A percentile compares a stretch with the other conserved stretches of the same genome.
Conservation (phyloP, 1,140 invertebrate genomes). For the Colletes gigas region DNA sequence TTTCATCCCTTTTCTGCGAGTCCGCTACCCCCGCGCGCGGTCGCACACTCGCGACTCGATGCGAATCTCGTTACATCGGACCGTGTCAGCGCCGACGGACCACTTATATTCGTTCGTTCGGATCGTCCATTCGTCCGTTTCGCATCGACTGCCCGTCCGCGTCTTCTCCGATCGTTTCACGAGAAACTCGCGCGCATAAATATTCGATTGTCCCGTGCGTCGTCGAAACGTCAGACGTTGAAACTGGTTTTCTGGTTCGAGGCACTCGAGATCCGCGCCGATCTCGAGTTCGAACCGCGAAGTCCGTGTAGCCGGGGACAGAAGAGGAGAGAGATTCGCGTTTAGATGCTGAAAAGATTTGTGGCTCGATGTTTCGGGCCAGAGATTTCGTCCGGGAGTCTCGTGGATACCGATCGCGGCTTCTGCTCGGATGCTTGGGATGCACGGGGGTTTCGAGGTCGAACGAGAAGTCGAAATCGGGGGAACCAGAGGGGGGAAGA, state of each 20-base stretch:
- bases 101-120: conserved; percentile 7
- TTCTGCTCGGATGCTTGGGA: not conserved
- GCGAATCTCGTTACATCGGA: conserved; percentile 13
- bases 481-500: conserved; percentile 1
- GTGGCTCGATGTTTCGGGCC: no score
- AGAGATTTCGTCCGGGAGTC: no score
- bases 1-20: conserved; percentile 71
- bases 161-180: conserved; percentile 1
- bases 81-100: not conserved
- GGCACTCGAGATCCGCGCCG: conserved; percentile 11
- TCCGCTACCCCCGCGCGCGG: not conserved
- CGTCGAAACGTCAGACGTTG: conserved; percentile 32
- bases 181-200: conserved; percentile 38
- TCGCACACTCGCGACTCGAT: not conserved
- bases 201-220: conserved; percentile 50
- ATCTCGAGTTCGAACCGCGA: not conserved
- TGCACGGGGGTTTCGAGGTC: not conserved
- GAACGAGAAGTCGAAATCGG: not conserved
- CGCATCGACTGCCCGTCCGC: conserved; percentile 3
- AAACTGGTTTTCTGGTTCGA: conserved; percentile 8
- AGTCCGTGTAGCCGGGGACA: not conserved
- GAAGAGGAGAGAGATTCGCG: no score
- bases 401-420: no score
- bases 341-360: no score
- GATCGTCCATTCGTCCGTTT: conserved; percentile 16